Base-by-base conservation (phyloP, 2,888 invertebrate species). In the Deroplatys truncata region DNA sequence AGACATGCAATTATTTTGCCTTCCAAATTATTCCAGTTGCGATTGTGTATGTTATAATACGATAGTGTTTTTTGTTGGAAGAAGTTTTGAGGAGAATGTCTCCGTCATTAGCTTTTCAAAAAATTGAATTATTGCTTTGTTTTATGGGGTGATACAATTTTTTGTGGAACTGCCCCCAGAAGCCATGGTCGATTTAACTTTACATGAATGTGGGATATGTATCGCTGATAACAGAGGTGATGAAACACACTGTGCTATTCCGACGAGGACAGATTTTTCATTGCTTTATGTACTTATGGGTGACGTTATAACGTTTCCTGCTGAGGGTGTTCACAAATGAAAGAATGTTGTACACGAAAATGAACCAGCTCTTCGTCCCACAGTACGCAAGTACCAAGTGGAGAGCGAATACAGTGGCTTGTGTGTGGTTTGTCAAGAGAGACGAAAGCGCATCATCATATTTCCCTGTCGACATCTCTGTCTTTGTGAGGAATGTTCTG, bases 1-100 rank as follows among this genome's bases (percentile, higher is more conserved):
- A 90, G 90, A 82, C 85, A 90, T 84, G 28, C 84, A 85, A 43
- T n/a, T n/a, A n/a, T n/a, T n/a, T n/a, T n/a, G n/a, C n/a, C n/a
- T n/a, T n/a, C n/a, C n/a, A n/a, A n/a, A n/a, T 90, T 28, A 43
- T 90, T 72, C 90, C 90, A 31, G 49, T 90, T 35, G 84, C 72
- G 0, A 85, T 90, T 86, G 84, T 90, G 8, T 89, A 90, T 82
- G 9, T 87, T 5, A 31, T 84, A n/a, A 90, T 29, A 43, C 89
- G 88, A 84, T 25, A 35, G 29, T 90, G 28, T 88, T 49, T 43
- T 20, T 88, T n/a, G 16, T 90, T 35, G 88, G 88, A 29, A 25
- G 84, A 49, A 88, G 86, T 43, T 85, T 35, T 82, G 90, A 90
- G 28, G 90, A 90, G 84, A 13, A 89, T 20, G 49, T 29, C 20